Conservation (phyloP, 2,113 vertebrate genomes). For the Podarcis muralis region DNA sequence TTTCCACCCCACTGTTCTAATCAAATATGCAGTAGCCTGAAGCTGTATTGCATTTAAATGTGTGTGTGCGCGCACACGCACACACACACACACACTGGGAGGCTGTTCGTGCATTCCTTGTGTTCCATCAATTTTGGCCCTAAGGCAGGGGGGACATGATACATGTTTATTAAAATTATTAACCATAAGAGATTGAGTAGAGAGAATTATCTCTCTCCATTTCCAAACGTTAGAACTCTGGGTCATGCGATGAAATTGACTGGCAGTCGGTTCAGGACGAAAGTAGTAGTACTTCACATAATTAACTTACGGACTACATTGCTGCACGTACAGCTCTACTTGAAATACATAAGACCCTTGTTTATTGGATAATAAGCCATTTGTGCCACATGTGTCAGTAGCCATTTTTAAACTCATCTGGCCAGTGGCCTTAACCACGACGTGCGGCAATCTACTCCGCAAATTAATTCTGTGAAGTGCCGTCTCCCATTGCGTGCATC, state of each 20-base stretch:
- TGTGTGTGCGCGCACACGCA: accelerated
- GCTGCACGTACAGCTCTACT: background rate
- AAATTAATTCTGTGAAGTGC: conserved; percentile 11
- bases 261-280: background rate
- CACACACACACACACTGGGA: too few species aligned
- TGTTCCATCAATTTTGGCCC: background rate
- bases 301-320: conserved; percentile 19
- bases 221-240: background rate
- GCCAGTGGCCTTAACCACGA: background rate
- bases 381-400: background rate
- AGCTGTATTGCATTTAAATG: background rate
- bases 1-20: background rate
- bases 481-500: background rate
- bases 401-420: background rate
- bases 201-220: conserved; percentile 12
- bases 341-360: background rate
- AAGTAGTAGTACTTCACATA: conserved; percentile 3
- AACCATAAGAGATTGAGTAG: background rate
- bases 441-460: background rate
- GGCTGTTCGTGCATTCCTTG: background rate
- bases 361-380: background rate
- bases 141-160: background rate
- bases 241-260: conserved; percentile 3
- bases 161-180: background rate
- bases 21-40: background rate